These are phyloP conservation scores for Oplegnathus fasciatus DNA, from an alignment of 2,113 vertebrate species.

Conservation along the genomic window DNA sequence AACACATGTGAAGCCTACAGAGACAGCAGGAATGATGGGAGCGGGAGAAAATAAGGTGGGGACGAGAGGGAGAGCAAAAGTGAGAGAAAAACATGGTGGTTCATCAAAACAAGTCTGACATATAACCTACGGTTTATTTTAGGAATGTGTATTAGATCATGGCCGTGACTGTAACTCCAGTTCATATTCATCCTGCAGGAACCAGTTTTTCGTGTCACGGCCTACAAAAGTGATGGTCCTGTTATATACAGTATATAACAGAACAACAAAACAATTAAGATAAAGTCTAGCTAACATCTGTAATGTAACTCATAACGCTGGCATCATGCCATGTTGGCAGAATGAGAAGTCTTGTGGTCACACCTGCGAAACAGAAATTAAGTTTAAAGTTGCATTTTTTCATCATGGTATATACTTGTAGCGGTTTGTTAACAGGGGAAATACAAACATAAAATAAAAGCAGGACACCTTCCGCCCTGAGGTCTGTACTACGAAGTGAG, in stretches of 20 bases:
- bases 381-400: neutral
- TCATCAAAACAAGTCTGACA: neutral
- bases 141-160: neutral
- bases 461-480: too few relatives aligned
- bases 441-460: too few relatives aligned
- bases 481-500: too few relatives aligned
- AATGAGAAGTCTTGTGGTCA: neutral
- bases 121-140: neutral
- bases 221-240: neutral
- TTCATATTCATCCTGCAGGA: neutral
- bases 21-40: constrained; percentile 31
- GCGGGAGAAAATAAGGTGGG: constrained; percentile 10
- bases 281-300: too few relatives aligned
- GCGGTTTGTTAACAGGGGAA: too few relatives aligned
- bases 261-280: too few relatives aligned
- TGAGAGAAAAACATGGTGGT: neutral
- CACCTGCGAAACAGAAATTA: neutral
- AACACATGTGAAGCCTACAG: constrained; percentile 1
- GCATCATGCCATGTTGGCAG: neutral
- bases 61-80: neutral
- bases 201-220: neutral
- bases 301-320: too few relatives aligned
- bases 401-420: neutral
- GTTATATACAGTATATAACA: too few relatives aligned
- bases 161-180: neutral